Base-by-base conservation (phyloP, 2,888 invertebrate species). In the Tuberolachnus salignus region DNA sequence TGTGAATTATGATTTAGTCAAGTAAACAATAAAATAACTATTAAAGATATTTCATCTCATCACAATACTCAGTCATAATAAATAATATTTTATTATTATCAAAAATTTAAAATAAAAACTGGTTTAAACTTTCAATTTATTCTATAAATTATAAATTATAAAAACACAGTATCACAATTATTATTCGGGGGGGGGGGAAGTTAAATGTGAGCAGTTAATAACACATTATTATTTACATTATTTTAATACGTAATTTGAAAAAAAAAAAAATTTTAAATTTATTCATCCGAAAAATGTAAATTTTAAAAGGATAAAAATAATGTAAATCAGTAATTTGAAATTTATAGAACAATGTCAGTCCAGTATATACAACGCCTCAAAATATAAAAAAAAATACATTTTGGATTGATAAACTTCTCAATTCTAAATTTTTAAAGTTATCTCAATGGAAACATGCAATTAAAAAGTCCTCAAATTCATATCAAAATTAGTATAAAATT, bases 401-500 rank as follows among this genome's bases (percentile, higher is more conserved):
- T 61, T 61, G 61, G 21, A 34, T 42, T 42, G 11, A 34, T 63
- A 53, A 73, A 42, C 63, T 42, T 73, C 51, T 63, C 51, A 10
- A 13, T 61, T 46, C 10, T 72, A 34, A 26, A 26, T 46, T n/a
- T 46, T 26, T 14, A 61, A 59, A 19, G 23, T 63, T 49, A 42
- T 34, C n/a, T 51, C 1, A 73, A 21, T 51, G 42, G 34, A 23
- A 73, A 34, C 10, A 19, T 42, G 1, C 19, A 72, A 4, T 34
- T 61, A 72, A 26, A 72, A 72, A 49, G 46, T 14, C 19, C n/a
- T 14, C 61, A 46, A 72, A 44, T 72, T 72, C 1, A 70, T 26
- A 23, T 71, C 44, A 57, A 57, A 44, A 69, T 53, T 34, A 55
- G 42, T 70, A 26, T 14, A 72, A 72, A 61, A 72, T 61, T 70